phyloP scores from a whole-genome alignment of 2,113 vertebrate genomes.

The Glaucidium brasilianum region DNA sequence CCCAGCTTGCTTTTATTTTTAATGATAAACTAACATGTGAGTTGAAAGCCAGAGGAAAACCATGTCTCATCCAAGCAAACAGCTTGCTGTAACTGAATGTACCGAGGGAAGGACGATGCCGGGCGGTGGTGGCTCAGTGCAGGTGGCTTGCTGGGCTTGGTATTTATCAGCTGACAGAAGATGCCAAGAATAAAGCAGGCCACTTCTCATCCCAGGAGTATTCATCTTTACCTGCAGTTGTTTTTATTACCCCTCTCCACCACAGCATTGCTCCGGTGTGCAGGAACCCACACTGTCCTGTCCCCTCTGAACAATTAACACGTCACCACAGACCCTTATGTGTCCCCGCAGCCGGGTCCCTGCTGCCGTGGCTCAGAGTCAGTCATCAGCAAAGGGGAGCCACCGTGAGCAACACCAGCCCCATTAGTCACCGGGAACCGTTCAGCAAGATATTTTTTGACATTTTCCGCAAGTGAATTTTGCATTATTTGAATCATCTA shows the following conservation, averaged over 20 bases:
- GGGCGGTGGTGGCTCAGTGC: neutral
- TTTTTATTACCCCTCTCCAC: neutral
- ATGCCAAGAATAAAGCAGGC: neutral
- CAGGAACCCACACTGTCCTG: neutral
- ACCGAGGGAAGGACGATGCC: neutral
- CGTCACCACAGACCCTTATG: neutral
- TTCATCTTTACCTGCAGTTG: neutral
- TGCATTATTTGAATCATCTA: constrained; percentile 28
- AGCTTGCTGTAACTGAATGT: neutral
- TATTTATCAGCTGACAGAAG: neutral
- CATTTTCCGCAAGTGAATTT: neutral
- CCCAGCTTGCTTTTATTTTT: neutral
- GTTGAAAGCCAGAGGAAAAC: neutral
- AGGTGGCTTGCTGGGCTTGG: neutral
- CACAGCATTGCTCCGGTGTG: neutral
- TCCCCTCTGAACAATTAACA: neutral
- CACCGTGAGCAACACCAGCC: neutral
- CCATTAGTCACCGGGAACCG: neutral
- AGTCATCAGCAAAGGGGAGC: neutral
- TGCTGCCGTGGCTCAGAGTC: neutral
- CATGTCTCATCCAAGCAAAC: neutral
- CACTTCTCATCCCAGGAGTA: neutral
- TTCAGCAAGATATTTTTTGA: neutral
- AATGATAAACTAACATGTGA: neutral
- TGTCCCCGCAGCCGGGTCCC: neutral